phyloP scores from a whole-genome alignment of 2,113 vertebrate species.

The Aptenodytes forsteri region DNA sequence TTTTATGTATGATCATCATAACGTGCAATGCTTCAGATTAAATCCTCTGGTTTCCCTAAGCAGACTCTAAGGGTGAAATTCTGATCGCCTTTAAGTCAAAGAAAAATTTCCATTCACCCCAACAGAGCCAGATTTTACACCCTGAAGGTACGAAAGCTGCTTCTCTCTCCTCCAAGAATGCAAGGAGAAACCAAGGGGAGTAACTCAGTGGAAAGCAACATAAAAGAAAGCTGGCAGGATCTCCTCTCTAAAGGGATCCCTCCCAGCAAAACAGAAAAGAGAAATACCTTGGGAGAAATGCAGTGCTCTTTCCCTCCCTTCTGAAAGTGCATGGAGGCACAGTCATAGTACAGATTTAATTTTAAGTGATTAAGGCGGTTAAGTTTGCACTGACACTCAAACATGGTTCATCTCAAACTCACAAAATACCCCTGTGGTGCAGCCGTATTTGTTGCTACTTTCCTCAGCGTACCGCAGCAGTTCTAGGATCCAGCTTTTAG shows the following conservation, averaged over 20 bases:
- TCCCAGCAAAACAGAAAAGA: background rate
- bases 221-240: conserved; percentile 23
- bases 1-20: conserved; percentile 2
- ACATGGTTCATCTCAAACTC: background rate
- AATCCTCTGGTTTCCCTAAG: conserved; percentile 1
- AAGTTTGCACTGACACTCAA: background rate
- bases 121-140: conserved; percentile 26
- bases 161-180: conserved; percentile 19
- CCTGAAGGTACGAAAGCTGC: background rate
- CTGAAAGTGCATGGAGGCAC: background rate
- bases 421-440: background rate
- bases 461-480: background rate
- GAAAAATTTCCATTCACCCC: background rate
- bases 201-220: background rate
- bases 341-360: background rate
- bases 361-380: background rate
- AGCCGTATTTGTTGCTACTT: background rate
- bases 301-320: background rate
- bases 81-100: background rate
- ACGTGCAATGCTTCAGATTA: background rate
- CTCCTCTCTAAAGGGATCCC: background rate
- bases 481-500: background rate
- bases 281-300: background rate
- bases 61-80: conserved; percentile 11
- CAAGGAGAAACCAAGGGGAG: conserved; percentile 45